Evolutionary conservation across 2,888 invertebrate genomes (phyloP).

Genomic region (Ommatoiulus sabulosus): DNA sequence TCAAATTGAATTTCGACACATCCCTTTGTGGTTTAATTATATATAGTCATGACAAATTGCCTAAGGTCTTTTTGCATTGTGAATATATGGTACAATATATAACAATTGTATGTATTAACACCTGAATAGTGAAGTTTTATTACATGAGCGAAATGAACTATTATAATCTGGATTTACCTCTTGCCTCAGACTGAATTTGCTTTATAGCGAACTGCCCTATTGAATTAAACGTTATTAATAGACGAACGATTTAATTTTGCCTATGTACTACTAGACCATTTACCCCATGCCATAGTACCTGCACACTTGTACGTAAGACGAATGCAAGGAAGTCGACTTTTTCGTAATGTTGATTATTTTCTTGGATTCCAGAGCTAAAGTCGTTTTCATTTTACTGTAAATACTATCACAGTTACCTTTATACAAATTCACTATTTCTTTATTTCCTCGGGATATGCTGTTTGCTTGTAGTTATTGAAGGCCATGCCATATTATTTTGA

Average conservation of each 20-base stretch:
- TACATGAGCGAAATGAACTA: not conserved
- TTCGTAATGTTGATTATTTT: not conserved
- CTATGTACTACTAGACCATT: not conserved
- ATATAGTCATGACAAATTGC: too few relatives aligned
- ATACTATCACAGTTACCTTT: not conserved
- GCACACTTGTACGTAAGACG: not conserved
- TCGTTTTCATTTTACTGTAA: not conserved
- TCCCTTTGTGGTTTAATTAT: not conserved
- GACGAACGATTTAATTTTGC: not conserved
- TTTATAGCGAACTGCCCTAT: not conserved
- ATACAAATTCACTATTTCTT: not conserved
- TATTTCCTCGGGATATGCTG: not conserved
- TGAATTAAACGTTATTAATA: not conserved
- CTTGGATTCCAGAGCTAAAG: not conserved
- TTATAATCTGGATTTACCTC: not conserved
- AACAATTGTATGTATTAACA: not conserved
- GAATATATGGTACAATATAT: not conserved
- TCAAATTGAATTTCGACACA: not conserved
- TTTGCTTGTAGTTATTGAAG: constrained; percentile 2
- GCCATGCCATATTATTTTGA: not conserved
- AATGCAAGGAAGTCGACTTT: not conserved
- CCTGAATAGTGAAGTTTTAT: not conserved
- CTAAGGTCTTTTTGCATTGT: not conserved
- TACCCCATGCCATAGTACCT: constrained; percentile 24
- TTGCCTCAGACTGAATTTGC: not conserved